Conservation (phyloP, 1,140 invertebrate genomes). For the Tetragonula clypearis region DNA sequence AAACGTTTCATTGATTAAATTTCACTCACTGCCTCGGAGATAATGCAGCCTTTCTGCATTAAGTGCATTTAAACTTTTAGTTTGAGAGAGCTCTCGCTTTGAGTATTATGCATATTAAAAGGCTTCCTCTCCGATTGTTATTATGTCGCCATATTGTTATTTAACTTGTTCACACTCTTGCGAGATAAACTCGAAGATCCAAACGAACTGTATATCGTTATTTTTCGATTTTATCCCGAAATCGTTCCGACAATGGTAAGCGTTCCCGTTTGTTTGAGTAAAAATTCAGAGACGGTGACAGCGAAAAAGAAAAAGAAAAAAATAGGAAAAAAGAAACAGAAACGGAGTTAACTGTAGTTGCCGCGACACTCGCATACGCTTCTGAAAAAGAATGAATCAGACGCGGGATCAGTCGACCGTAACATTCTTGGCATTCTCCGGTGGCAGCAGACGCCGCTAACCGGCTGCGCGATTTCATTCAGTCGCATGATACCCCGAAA, state of each 20-base stretch:
- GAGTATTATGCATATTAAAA: background rate
- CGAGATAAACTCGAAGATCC: background rate
- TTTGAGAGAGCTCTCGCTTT: background rate
- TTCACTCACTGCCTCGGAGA: background rate
- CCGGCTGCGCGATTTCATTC: background rate
- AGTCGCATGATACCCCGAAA: background rate
- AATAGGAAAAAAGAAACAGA: background rate
- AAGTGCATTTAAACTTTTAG: slow-evolving; percentile 4
- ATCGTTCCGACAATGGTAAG: background rate
- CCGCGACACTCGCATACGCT: too few species aligned
- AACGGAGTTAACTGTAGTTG: background rate
- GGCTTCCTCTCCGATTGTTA: background rate
- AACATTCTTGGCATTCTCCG: background rate
- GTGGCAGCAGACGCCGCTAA: background rate
- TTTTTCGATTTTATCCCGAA: background rate
- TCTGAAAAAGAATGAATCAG: background rate
- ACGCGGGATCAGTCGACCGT: background rate
- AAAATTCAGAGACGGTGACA: too few species aligned
- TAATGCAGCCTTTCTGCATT: slow-evolving; percentile 11
- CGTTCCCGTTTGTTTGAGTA: background rate
- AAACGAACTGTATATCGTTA: background rate
- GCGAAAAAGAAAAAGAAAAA: background rate
- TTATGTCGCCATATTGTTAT: background rate
- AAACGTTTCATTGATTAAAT: slow-evolving; percentile 17
- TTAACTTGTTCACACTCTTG: background rate